Evolutionary conservation across 2,797 vertebrate species (phyloP), one percentile per base, ranked within the genome.

Genomic region (Mus caroli): DNA sequence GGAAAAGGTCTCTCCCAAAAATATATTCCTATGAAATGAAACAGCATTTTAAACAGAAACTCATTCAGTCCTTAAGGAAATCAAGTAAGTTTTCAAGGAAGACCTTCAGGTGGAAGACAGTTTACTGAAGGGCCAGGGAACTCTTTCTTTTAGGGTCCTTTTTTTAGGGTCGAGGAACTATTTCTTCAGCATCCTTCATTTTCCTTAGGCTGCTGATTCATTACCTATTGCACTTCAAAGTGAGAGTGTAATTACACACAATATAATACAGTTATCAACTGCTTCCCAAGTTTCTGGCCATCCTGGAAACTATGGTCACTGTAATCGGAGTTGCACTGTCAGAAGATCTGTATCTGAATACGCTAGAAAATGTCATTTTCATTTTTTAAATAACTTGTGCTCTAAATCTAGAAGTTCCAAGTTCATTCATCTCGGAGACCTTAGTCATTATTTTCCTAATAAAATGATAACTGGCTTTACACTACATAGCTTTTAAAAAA

Each of bases 1-100:
- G 98, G 99, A 99, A 98, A 99, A 99, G 0, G 99, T 99, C 98
- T 99, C 99, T 20, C 99, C 99, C 11, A 99, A 98, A 98, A 99
- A 99, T 98, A 99, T 99, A 97, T 99, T 99, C 92, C 99, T 99
- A 98, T 96, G 0, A 76, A 96, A 95, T 79, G 92, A 96, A 34
- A 87, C 37, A 92, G 26, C 64, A 10, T 75, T 96, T 76, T 94
- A 96, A 69, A 37, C 8, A 96, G 69, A 80, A 93, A 95, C 80
- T 28, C 43, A 94, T 69, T 69, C 37, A 92, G n/a, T 1, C 90
- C 91, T 69, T 69, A 94, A 76, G 34, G 78, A 34, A 92, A 89
- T 92, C 88, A 86, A n/a, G 31, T 17, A 69, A 69, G 34, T 10
- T 69, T 34, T 54, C 89, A 37, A 92, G 22, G 73, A 71, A 92